Evolutionary conservation across 2,888 invertebrate species (phyloP).

Genomic region (Drosophila multiciliata): DNA sequence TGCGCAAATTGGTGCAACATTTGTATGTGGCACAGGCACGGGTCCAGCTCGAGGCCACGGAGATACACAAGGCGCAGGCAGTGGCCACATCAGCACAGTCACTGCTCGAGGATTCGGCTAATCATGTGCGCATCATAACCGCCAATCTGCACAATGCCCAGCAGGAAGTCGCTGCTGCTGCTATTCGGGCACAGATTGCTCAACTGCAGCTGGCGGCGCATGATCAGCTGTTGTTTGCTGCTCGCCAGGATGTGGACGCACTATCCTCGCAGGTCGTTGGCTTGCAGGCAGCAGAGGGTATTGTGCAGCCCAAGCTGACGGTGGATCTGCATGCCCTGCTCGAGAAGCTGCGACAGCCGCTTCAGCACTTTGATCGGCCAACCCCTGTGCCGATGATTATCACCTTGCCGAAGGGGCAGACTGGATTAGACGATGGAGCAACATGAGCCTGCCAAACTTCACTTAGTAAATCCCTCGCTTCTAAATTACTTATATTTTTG

Average conservation of each 20-base stretch:
- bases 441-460: neutral
- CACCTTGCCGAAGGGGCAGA: conserved; percentile 24
- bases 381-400: conserved; percentile 81
- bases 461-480: neutral
- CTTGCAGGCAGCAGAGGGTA: conserved; percentile 83
- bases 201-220: conserved; percentile 85
- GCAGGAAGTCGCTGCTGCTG: conserved; percentile 83
- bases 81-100: conserved; percentile 83
- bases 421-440: neutral
- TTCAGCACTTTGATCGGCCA: conserved; percentile 75
- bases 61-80: conserved; percentile 83
- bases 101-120: conserved; percentile 83
- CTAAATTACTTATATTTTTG: conserved; percentile 20
- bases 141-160: conserved; percentile 83
- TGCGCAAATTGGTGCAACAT: conserved; percentile 82
- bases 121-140: conserved; percentile 83
- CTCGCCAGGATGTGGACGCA: conserved; percentile 84
- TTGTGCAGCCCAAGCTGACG: conserved; percentile 73
- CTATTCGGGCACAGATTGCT: conserved; percentile 84
- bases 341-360: conserved; percentile 78
- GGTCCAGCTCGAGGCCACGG: conserved; percentile 84
- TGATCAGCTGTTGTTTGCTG: conserved; percentile 84
- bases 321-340: conserved; percentile 79
- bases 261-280: conserved; percentile 84
- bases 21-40: conserved; percentile 84